phyloP scores from a whole-genome alignment of 2,888 invertebrate genomes.

The Diaperis boleti region DNA sequence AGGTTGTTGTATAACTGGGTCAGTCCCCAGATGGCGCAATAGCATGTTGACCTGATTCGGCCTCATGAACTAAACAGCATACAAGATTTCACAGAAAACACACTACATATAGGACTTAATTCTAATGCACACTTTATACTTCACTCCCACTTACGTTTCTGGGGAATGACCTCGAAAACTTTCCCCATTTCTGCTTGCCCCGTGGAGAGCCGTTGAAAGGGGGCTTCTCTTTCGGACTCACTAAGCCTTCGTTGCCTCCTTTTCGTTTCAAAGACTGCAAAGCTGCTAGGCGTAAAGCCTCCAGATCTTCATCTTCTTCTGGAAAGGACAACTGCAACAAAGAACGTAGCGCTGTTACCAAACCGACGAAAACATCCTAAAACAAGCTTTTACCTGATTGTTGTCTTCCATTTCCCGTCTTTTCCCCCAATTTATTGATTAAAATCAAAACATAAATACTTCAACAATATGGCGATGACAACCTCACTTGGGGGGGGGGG shows the following conservation, averaged over 20 bases:
- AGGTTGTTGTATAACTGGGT: too few relatives aligned
- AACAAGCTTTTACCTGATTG: slow-evolving; percentile 21
- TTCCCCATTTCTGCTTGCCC: slow-evolving; percentile 48
- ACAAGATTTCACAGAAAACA: too few relatives aligned
- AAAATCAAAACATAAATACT: slow-evolving; percentile 34
- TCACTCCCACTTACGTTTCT: slow-evolving; percentile 49
- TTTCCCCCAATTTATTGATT: slow-evolving; percentile 17
- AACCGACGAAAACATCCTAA: slow-evolving; percentile 10
- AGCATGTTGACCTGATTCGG: too few relatives aligned
- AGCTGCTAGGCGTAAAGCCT: slow-evolving; percentile 67
- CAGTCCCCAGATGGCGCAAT: too few relatives aligned
- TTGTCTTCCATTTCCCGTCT: slow-evolving; percentile 24
- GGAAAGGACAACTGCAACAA: slow-evolving; percentile 57
- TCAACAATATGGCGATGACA: slow-evolving; percentile 37
- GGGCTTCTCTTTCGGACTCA: slow-evolving; percentile 3
- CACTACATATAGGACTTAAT: too few relatives aligned
- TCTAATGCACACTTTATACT: too few relatives aligned
- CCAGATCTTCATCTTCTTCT: slow-evolving; percentile 70
- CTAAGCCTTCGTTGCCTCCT: slow-evolving; percentile 16
- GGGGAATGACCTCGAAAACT: slow-evolving; percentile 44
- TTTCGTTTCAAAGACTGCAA: slow-evolving; percentile 64
- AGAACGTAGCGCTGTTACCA: background rate
- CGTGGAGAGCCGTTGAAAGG: slow-evolving; percentile 40
- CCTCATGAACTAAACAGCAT: too few relatives aligned
- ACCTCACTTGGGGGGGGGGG: background rate